A percentile compares a stretch with the other conserved stretches of the same genome.
These are phyloP conservation scores for Cybosia mesomella DNA, from an alignment of 2,888 invertebrate genomes.

Conservation along the genomic window DNA sequence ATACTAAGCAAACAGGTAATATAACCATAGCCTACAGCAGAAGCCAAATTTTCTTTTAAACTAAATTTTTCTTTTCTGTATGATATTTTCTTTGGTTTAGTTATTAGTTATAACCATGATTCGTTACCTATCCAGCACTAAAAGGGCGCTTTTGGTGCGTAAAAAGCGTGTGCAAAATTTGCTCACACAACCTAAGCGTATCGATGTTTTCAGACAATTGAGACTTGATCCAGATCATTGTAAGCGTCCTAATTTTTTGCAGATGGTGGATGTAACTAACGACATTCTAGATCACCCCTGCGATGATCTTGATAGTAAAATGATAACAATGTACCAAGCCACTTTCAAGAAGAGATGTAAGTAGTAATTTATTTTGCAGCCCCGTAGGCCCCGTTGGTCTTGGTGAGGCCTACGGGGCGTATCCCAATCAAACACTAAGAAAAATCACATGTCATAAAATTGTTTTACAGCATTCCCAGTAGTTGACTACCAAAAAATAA, in stretches of 20 bases:
- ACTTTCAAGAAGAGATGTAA: slow-evolving; percentile 88
- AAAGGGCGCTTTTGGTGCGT: too few relatives aligned
- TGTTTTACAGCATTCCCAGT: slow-evolving; percentile 80
- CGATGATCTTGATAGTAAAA: slow-evolving; percentile 87
- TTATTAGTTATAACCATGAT: too few relatives aligned
- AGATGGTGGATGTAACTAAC: slow-evolving; percentile 88
- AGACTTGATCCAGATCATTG: not conserved
- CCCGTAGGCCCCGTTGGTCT: too few relatives aligned
- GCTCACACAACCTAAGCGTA: too few relatives aligned
- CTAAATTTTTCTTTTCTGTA: too few relatives aligned
- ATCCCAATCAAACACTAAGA: too few relatives aligned
- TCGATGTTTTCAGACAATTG: too few relatives aligned
- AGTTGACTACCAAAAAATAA: slow-evolving; percentile 84
- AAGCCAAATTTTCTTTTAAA: not conserved
- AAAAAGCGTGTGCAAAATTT: too few relatives aligned
- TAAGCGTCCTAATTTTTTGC: slow-evolving; percentile 29
- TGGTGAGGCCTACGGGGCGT: too few relatives aligned
- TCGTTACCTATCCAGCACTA: too few relatives aligned
- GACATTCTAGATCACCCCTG: slow-evolving; percentile 89
- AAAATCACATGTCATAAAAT: not conserved
- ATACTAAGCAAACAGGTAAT: slow-evolving; percentile 80
- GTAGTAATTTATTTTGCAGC: slow-evolving; percentile 41
- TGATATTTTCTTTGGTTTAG: too few relatives aligned
- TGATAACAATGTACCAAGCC: slow-evolving; percentile 88
- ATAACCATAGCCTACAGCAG: not conserved